A percentile compares a stretch with the other conserved stretches of the same genome.
Evolutionary conservation across 1,140 invertebrate species (phyloP).

Genomic region (Centruroides vittatus): DNA sequence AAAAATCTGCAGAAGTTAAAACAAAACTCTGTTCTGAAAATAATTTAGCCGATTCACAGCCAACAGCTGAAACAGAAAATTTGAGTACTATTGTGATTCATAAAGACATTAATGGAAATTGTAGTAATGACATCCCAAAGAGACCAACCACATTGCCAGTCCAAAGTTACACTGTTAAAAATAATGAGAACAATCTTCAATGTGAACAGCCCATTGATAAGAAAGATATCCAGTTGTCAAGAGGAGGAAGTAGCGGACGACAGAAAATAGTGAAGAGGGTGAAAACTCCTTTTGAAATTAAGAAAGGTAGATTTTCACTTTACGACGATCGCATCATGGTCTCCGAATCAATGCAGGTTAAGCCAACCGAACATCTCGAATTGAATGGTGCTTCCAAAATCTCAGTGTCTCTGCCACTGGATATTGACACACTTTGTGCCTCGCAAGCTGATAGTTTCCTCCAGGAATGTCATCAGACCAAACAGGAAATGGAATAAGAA

Average conservation of each 20-base stretch:
- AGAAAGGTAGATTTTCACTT: slow-evolving; percentile 55
- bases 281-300: slow-evolving; percentile 65
- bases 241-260: background rate
- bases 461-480: too few relatives aligned
- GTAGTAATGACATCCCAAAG: background rate
- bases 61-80: background rate
- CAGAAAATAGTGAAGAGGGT: slow-evolving; percentile 50
- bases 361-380: slow-evolving; percentile 5
- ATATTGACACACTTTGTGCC: slow-evolving; percentile 2
- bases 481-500: too few relatives aligned
- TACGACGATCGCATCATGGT: slow-evolving; percentile 76
- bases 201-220: background rate
- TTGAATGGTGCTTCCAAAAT: slow-evolving; percentile 12
- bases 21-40: too few relatives aligned
- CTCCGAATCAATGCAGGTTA: background rate
- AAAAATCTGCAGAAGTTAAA: too few relatives aligned
- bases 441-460: too few relatives aligned
- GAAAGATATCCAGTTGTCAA: background rate
- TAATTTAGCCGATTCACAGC: background rate
- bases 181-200: background rate
- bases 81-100: background rate
- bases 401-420: slow-evolving; percentile 11
- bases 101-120: background rate
- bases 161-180: background rate
- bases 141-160: background rate